These are phyloP conservation scores for Tinea semifulvella DNA, from an alignment of 2,888 invertebrate genomes.

Conservation along the genomic window DNA sequence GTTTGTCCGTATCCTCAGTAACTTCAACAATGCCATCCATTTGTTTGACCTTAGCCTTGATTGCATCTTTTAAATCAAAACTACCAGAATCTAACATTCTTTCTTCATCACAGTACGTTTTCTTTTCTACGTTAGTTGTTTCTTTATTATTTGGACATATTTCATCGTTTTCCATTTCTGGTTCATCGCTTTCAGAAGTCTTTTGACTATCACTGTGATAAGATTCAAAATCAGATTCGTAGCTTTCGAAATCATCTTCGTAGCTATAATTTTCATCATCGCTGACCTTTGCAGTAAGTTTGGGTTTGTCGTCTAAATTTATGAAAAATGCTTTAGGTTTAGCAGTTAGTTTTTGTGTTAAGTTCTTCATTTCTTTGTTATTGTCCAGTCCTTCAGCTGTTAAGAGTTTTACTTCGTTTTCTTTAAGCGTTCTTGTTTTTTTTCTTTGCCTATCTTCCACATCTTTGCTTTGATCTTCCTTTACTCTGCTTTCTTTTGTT, in stretches of 20 bases:
- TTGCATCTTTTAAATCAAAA: slow-evolving; percentile 44
- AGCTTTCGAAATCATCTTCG: slow-evolving; percentile 62
- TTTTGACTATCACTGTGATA: slow-evolving; percentile 35
- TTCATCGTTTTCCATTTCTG: slow-evolving; percentile 18
- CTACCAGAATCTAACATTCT: slow-evolving; percentile 57
- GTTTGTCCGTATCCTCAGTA: slow-evolving; percentile 31
- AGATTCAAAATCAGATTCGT: slow-evolving; percentile 60
- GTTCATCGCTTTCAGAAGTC: slow-evolving; percentile 4
- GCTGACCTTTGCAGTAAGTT: background rate
- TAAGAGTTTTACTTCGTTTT: slow-evolving; percentile 48
- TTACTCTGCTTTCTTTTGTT: slow-evolving; percentile 24
- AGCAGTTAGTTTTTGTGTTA: slow-evolving; percentile 35
- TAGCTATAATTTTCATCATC: slow-evolving; percentile 47
- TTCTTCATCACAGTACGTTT: slow-evolving; percentile 35
- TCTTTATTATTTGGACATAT: slow-evolving; percentile 18
- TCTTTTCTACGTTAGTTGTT: slow-evolving; percentile 26
- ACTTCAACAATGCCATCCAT: slow-evolving; percentile 44
- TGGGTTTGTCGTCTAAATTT: slow-evolving; percentile 30
- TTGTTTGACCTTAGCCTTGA: slow-evolving; percentile 32
- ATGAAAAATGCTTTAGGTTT: slow-evolving; percentile 52
- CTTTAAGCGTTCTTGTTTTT: slow-evolving; percentile 52
- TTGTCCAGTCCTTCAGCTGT: slow-evolving; percentile 39
- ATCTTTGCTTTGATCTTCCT: slow-evolving; percentile 24
- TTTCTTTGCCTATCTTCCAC: slow-evolving; percentile 32
- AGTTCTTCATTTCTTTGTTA: slow-evolving; percentile 44